Conservation (phyloP, 2,888 invertebrate genomes). For the Atrina japonica region DNA sequence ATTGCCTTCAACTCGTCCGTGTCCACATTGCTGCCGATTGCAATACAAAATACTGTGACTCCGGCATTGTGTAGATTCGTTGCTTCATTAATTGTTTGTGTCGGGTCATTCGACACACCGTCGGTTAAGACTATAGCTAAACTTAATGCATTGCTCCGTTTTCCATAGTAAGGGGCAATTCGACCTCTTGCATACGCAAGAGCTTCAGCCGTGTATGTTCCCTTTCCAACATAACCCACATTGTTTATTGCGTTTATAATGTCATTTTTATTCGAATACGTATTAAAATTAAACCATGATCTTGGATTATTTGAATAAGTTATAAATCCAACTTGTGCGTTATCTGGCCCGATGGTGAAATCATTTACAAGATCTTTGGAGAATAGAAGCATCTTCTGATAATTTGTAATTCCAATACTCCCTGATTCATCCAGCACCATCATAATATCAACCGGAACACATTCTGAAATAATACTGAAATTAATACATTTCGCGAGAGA, state of each 20-base stretch:
- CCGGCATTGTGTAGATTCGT: constrained; percentile 46
- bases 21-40: constrained; percentile 61
- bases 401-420: constrained; percentile 10
- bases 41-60: constrained; percentile 67
- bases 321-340: neutral
- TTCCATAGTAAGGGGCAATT: neutral
- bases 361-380: neutral
- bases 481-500: too few species aligned
- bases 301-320: too few species aligned
- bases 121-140: constrained; percentile 75
- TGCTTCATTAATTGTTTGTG: constrained; percentile 55
- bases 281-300: too few species aligned
- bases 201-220: constrained; percentile 20
- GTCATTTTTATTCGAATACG: neutral
- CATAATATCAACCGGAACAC: constrained; percentile 19
- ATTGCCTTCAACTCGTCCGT: constrained; percentile 56
- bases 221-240: neutral
- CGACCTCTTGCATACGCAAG: neutral
- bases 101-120: constrained; percentile 65
- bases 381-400: constrained; percentile 10
- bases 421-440: constrained; percentile 24
- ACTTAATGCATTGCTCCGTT: constrained; percentile 8
- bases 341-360: constrained; percentile 8
- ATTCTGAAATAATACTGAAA: constrained; percentile 4
- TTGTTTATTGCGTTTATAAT: neutral